Evolutionary conservation across 2,797 vertebrate genomes (phyloP).

Genomic region (Sebastes hubbsi): DNA sequence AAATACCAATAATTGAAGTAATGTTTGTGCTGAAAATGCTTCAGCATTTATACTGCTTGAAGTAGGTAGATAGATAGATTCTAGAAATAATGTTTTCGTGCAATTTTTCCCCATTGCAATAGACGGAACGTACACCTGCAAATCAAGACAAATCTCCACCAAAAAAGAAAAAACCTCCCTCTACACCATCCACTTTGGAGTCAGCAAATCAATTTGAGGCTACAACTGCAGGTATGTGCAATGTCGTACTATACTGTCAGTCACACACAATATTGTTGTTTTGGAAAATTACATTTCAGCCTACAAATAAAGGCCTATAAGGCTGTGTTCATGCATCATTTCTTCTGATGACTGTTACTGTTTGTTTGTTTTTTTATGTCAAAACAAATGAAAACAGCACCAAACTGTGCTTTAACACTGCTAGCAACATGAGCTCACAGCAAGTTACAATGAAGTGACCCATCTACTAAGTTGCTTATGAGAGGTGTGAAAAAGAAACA

Average conservation of each 20-base stretch:
- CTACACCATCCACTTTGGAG: conserved; percentile 23
- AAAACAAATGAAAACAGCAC: not conserved
- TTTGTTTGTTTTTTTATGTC: too few species aligned
- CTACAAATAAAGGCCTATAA: not conserved
- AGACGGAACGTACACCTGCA: conserved; percentile 58
- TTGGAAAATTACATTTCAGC: not conserved
- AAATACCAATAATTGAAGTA: not conserved
- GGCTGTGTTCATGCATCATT: not conserved
- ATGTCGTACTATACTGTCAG: not conserved
- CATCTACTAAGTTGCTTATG: not conserved
- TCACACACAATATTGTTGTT: not conserved
- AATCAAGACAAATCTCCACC: conserved; percentile 56
- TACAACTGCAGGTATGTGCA: conserved; percentile 62
- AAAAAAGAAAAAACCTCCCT: conserved; percentile 59
- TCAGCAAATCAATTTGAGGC: conserved; percentile 54
- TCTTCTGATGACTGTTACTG: not conserved
- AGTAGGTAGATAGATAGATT: not conserved
- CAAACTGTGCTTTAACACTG: not conserved
- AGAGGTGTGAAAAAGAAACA: not conserved
- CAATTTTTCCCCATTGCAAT: not conserved
- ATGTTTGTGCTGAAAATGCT: not conserved
- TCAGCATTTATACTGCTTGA: not conserved
- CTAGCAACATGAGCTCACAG: not conserved
- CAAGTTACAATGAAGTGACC: not conserved
- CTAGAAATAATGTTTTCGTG: not conserved